A percentile compares a stretch with the other conserved stretches of the same genome.
Conservation (phyloP, 1,140 invertebrate species). For the Cyclargus thomasi region DNA sequence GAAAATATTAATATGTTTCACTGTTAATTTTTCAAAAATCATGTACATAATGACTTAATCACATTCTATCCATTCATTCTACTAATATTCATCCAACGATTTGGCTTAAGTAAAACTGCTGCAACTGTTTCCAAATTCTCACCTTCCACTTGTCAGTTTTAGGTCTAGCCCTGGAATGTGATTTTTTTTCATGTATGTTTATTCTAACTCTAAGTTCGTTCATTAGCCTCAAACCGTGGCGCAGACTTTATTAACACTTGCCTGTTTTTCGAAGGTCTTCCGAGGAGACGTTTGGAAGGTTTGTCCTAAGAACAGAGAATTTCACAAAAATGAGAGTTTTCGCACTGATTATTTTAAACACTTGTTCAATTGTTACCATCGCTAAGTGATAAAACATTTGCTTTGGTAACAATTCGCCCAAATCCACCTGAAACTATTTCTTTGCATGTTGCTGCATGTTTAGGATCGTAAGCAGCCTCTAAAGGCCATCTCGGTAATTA, state of each 20-base stretch:
- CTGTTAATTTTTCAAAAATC: neutral
- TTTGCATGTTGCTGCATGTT: conserved; percentile 72
- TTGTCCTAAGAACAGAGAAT: conserved; percentile 72
- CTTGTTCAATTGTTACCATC: conserved; percentile 59
- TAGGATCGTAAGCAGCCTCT: conserved; percentile 70
- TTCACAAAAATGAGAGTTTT: conserved; percentile 58
- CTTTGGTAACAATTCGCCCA: conserved; percentile 54
- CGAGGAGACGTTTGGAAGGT: conserved; percentile 81
- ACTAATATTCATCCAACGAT: conserved; percentile 12
- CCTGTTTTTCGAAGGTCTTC: conserved; percentile 78
- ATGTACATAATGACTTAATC: conserved; percentile 10
- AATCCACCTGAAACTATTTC: conserved; percentile 54
- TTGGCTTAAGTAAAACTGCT: conserved; percentile 21
- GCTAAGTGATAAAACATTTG: conserved; percentile 34
- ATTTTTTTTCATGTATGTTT: conserved; percentile 27
- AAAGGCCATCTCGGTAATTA: conserved; percentile 71
- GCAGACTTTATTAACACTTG: conserved; percentile 67
- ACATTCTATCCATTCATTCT: conserved; percentile 1
- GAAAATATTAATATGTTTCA: neutral
- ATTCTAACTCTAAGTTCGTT: conserved; percentile 56
- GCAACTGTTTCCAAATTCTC: conserved; percentile 23
- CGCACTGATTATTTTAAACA: conserved; percentile 56
- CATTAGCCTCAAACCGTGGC: conserved; percentile 61
- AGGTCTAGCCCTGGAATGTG: conserved; percentile 29
- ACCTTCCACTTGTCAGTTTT: conserved; percentile 22